Percentiles rank a stretch among this genome's conserved stretches.
phyloP scores from a whole-genome alignment of 2,888 invertebrate species.

The Mythimna impura region DNA sequence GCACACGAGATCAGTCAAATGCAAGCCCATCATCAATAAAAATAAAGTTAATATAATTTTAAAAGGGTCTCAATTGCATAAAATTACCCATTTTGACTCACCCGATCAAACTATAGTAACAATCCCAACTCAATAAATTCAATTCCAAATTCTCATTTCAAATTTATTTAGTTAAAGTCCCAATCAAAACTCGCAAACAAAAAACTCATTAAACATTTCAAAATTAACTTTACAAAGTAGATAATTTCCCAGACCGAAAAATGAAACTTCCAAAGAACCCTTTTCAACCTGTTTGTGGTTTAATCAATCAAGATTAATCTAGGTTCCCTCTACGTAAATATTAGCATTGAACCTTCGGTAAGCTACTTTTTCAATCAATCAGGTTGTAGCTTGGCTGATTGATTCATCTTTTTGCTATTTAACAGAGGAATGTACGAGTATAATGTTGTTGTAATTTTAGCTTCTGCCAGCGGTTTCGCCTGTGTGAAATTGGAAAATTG shows the following conservation, averaged over 20 bases:
- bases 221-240: constrained; percentile 40
- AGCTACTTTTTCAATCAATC: constrained; percentile 69
- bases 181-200: constrained; percentile 33
- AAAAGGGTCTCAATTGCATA: no score
- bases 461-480: no score
- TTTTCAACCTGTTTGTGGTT: constrained; percentile 64
- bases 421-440: no score
- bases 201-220: constrained; percentile 38
- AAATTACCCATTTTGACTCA: background rate
- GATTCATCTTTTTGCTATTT: constrained; percentile 39
- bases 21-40: no score
- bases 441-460: no score
- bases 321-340: constrained; percentile 57
- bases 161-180: constrained; percentile 8
- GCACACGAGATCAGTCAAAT: no score
- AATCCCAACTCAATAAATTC: constrained; percentile 1
- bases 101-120: background rate
- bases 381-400: constrained; percentile 57
- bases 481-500: no score
- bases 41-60: no score
- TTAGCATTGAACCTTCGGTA: constrained; percentile 59
- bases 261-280: constrained; percentile 18
- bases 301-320: constrained; percentile 70
- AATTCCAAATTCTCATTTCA: constrained; percentile 8
- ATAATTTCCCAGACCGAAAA: constrained; percentile 35